phyloP scores from a whole-genome alignment of 2,888 invertebrate genomes.

The Lochmaea crataegi region DNA sequence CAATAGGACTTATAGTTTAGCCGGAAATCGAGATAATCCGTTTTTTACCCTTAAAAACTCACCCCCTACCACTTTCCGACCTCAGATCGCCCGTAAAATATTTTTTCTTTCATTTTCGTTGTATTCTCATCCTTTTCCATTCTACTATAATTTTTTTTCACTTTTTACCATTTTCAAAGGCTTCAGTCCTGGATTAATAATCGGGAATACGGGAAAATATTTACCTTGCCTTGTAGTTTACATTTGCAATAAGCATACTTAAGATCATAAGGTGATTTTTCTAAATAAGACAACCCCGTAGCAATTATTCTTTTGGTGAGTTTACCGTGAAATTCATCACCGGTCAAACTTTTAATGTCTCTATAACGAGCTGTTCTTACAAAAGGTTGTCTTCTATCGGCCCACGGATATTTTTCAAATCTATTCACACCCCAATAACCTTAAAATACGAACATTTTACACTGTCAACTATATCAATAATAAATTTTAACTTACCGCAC shows the following conservation, averaged over 20 bases:
- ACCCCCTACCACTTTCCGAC: no score
- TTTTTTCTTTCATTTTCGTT: no score
- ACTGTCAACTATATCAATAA: no score
- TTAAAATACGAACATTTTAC: conserved; percentile 14
- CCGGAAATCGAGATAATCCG: no score
- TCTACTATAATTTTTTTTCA: no score
- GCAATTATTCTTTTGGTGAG: conserved; percentile 69
- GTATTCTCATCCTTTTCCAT: no score
- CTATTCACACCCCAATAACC: conserved; percentile 48
- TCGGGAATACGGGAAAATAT: not conserved
- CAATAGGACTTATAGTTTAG: no score
- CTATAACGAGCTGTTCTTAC: conserved; percentile 43
- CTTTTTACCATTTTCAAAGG: no score
- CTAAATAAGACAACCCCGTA: conserved; percentile 68
- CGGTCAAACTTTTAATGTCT: conserved; percentile 34
- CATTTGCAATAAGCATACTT: conserved; percentile 71
- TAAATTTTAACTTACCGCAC: not conserved
- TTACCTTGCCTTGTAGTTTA: conserved; percentile 46
- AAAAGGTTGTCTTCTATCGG: conserved; percentile 45
- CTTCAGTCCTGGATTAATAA: no score
- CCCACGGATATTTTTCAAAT: conserved; percentile 50
- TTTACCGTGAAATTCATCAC: conserved; percentile 62
- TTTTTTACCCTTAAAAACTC: no score
- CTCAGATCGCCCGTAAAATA: no score
- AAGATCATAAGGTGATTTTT: conserved; percentile 67